Percentiles rank a stretch among this genome's conserved stretches.
Conservation (phyloP, 2,113 vertebrate species). For the Camelus dromedarius region DNA sequence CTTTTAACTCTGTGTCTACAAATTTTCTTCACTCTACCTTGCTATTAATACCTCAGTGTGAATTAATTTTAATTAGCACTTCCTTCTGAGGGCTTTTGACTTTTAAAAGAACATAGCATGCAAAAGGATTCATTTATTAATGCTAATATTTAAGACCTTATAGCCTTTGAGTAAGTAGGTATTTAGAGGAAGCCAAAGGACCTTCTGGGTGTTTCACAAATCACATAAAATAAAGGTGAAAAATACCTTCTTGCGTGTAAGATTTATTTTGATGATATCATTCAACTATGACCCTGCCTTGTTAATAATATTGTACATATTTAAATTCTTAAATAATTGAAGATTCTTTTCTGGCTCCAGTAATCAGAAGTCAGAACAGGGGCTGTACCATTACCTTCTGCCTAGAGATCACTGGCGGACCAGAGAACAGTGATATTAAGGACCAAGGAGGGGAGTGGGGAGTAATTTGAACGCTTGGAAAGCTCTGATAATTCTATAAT, state of each 20-base stretch:
- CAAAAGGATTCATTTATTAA: constrained; percentile 54
- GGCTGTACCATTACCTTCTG: neutral
- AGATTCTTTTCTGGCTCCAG: neutral
- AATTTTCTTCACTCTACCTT: constrained; percentile 32
- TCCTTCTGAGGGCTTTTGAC: constrained; percentile 55
- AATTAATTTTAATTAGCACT: constrained; percentile 79
- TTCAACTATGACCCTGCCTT: neutral
- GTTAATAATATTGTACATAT: constrained; percentile 1
- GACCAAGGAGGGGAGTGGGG: neutral
- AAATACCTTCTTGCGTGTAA: neutral
- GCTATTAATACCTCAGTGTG: constrained; percentile 50
- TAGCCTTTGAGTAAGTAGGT: neutral
- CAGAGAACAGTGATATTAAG: neutral
- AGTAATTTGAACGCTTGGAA: neutral
- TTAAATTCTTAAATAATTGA: constrained; percentile 41
- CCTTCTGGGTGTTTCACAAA: neutral
- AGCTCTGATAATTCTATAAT: neutral
- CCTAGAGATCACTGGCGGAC: neutral
- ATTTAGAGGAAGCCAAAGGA: constrained; percentile 31
- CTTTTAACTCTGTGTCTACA: constrained; percentile 58
- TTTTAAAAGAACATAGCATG: constrained; percentile 63
- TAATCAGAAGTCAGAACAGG: neutral
- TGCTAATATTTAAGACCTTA: constrained; percentile 34
- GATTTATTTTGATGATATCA: constrained; percentile 13
- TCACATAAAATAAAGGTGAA: constrained; percentile 21